Evolutionary conservation across 2,113 vertebrate species (phyloP).

Genomic region (Macaca nemestrina): DNA sequence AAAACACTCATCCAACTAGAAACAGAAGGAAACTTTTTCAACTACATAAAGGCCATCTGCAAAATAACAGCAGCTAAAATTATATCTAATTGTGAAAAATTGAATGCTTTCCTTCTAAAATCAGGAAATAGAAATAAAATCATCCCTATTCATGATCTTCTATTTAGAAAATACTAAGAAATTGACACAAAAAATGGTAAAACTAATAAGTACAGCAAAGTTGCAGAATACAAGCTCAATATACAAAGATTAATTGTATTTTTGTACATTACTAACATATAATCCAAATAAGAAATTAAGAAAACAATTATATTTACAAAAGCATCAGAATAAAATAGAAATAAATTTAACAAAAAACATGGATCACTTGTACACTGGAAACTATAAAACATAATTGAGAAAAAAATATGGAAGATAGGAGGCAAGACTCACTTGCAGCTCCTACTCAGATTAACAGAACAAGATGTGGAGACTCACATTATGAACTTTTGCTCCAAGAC

Average conservation of each 20-base stretch:
- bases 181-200: background rate
- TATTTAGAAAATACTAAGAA: background rate
- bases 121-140: background rate
- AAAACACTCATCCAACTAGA: background rate
- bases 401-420: background rate
- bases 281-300: background rate
- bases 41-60: background rate
- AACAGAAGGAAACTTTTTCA: background rate
- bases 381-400: background rate
- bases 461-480: no score
- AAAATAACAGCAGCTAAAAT: background rate
- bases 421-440: no score
- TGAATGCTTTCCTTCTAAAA: background rate
- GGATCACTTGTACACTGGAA: background rate
- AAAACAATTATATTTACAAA: background rate
- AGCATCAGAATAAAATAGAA: background rate
- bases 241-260: background rate
- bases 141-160: background rate
- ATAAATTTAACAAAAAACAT: background rate
- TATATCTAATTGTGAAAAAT: background rate
- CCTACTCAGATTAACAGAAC: no score
- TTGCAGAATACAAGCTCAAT: background rate
- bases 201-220: background rate
- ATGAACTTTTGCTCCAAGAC: no score
- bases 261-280: background rate